Evolutionary conservation across 2,888 invertebrate species (phyloP), one percentile per base, ranked within the genome.

Genomic region (Thysanoteuthis rhombus): DNA sequence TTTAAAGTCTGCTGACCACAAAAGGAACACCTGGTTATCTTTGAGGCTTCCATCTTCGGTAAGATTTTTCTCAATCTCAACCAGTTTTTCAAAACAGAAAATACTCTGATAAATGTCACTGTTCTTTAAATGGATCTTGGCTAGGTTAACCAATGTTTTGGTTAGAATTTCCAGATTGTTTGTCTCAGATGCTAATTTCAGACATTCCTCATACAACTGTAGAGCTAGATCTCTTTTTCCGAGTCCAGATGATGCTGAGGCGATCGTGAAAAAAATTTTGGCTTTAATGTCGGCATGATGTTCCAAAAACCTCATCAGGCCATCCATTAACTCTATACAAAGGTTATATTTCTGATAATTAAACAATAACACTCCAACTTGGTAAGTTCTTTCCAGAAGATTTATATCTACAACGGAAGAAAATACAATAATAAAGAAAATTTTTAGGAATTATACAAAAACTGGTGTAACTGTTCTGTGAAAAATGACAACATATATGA

Each of bases 121-220:
- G 40, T 94, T 94, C 90, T 96, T 96, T 36, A 96, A 94, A 94
- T 96, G 96, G n/a, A 97, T 94, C 12, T 96, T 96, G 36, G 97
- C 97, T 47, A 96, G 96, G 93, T 96, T 97, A 19, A 97, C 97
- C 45, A 97, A 94, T 12, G 96, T 95, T 94, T 96, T 97, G 16
- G 96, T 96, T 94, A 97, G 96, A 93, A 97, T 96, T 22, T 96
- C 95, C 94, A 96, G 95, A 93, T 97, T 97, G 94, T 97, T 96
- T 4, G 96, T 95, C 4, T 96, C 95, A n/a, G 96, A 94, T 32
- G 97, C 96, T 42, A 96, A 95, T 12, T 95, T 92, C 19, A 96
- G 94, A 94, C 96, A 96, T 93, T 97, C 96, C 95, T 96, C 95
- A 94, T 96, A 97, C 22, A 96, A 94, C 95, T 96, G 96, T 1